Percentiles rank a stretch among this genome's conserved stretches.
Conservation (phyloP, 2,113 vertebrate genomes). For the Ailurus styani region DNA sequence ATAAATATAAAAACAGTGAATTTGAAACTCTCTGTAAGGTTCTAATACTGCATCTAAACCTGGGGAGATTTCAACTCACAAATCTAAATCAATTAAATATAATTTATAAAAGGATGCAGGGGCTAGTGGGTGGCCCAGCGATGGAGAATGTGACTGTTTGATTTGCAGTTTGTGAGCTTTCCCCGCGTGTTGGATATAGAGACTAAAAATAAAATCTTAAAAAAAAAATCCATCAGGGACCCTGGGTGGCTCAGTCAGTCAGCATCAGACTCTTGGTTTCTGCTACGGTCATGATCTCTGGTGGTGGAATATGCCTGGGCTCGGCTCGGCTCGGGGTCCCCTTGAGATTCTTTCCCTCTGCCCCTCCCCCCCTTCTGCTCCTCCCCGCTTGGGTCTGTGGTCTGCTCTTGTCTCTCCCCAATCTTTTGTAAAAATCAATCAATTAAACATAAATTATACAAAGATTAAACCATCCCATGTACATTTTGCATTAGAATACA, state of each 20-base stretch:
- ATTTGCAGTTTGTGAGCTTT: not conserved
- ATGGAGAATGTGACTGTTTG: not conserved
- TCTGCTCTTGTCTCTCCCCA: not conserved
- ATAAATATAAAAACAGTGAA: not conserved
- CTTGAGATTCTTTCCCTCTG: not conserved
- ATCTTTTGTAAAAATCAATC: not conserved
- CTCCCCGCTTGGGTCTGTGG: not conserved
- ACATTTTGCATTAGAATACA: not conserved
- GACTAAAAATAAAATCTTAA: too few species aligned
- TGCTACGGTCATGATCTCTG: not conserved
- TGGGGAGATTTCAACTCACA: not conserved
- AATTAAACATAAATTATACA: not conserved
- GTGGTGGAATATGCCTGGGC: not conserved
- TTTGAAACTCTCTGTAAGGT: not conserved
- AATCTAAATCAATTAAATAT: not conserved
- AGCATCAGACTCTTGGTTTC: not conserved
- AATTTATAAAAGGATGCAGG: not conserved
- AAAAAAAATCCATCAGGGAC: not conserved
- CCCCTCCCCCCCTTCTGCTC: not conserved
- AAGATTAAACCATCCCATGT: not conserved
- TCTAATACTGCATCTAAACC: not conserved
- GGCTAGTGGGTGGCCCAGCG: not conserved
- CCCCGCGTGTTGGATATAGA: not conserved
- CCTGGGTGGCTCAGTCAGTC: not conserved
- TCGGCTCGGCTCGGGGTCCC: not conserved